Base-by-base conservation (phyloP, 1,140 invertebrate genomes). In the Drosophila miranda region DNA sequence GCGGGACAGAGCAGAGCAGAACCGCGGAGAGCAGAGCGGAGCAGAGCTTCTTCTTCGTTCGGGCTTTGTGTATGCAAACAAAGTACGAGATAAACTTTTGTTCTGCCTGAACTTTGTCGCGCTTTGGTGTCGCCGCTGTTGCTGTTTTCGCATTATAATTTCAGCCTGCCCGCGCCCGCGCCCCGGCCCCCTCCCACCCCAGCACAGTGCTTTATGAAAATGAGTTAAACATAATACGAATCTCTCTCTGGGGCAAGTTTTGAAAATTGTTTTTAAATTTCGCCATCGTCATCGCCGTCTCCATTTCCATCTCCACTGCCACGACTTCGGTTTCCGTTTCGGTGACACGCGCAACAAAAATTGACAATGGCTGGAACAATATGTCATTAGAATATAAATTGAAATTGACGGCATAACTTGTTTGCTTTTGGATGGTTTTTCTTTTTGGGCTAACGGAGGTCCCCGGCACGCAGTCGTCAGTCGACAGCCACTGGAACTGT, bases 81-180 rank as follows among this genome's bases (percentile, higher is more conserved):
- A 87, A 84, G 84, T 78, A 74, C 60, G 86, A 86, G 70, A 78
- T 89, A 89, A 89, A 89, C 84, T 89, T 89, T 89, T 89, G 67
- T 89, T 81, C 74, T 64, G 76, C 53, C 63, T 89, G 84, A 89
- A 89, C 86, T 89, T 89, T 88, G 59, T 57, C 68, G 56, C 66
- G 57, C 72, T 50, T 53, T 50, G 13, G 44, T 23, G 52, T 57
- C 48, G 42, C 38, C 59, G 73, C 16, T 41, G 45, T 43, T 44
- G 70, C 58, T 46, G 52, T 42, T 58, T 51, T 57, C 16, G 57
- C 63, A 74, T 74, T 79, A 78, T 78, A 64, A 75, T 77, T 72
- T 52, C 58, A 57, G 51, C 60, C 63, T 34, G 55, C 34, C 34
- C 4, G 4, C 23, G 55, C 34, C 34, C 4, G 4, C 23, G 23